Evolutionary conservation across 1,140 invertebrate genomes (phyloP).

Genomic region (Macrobrachium nipponense): DNA sequence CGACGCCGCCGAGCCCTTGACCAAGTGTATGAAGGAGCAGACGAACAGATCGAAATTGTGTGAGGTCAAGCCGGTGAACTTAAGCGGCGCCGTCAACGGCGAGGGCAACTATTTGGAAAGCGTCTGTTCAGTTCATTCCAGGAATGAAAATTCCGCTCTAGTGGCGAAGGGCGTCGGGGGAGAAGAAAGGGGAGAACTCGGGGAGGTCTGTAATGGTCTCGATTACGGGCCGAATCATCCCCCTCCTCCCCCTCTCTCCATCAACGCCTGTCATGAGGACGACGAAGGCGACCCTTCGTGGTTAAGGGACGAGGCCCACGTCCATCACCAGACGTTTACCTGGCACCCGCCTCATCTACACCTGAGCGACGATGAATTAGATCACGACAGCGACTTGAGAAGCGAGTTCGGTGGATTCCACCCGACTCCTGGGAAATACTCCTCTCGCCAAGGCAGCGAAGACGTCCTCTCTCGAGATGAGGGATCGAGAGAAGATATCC

Average conservation of each 20-base stretch:
- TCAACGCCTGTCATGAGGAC: neutral
- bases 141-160: neutral
- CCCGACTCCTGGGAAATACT: too few relatives aligned
- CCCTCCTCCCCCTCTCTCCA: too few relatives aligned
- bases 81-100: neutral
- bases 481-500: too few relatives aligned
- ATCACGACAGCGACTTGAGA: neutral
- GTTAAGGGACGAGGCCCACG: neutral
- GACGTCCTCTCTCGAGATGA: too few relatives aligned
- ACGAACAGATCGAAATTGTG: conserved; percentile 34
- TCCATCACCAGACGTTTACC: conserved; percentile 7
- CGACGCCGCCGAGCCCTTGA: conserved; percentile 31
- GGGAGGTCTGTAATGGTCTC: too few relatives aligned
- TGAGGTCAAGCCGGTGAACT: neutral
- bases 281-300: neutral
- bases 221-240: too few relatives aligned
- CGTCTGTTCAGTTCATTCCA: too few relatives aligned
- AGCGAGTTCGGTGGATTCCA: too few relatives aligned
- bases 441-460: too few relatives aligned
- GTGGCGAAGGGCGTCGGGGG: too few relatives aligned
- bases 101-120: neutral
- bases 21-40: conserved; percentile 55
- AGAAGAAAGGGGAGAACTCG: neutral
- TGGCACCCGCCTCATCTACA: conserved; percentile 4
- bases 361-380: neutral